A percentile compares a stretch with the other conserved stretches of the same genome.
Evolutionary conservation across 2,113 vertebrate species (phyloP).

Genomic region (Laterallus jamaicensis): DNA sequence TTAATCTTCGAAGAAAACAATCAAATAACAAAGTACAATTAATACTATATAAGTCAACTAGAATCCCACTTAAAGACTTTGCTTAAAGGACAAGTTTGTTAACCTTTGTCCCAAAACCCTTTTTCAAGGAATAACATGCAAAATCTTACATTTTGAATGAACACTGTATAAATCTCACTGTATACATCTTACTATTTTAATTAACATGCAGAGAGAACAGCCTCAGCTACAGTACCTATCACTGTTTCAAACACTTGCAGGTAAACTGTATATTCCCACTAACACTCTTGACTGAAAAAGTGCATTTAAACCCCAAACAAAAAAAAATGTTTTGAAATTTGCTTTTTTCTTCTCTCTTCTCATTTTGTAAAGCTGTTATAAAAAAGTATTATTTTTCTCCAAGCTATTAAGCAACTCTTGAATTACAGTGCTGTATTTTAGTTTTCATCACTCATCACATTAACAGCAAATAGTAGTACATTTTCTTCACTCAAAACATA

Average conservation of each 20-base stretch:
- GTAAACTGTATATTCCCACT: neutral
- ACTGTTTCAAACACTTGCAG: neutral
- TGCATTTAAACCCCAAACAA: neutral
- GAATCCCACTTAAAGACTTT: neutral
- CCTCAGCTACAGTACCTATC: neutral
- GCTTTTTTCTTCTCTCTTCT: neutral
- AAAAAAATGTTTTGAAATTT: neutral
- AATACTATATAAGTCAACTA: neutral
- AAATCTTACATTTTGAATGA: neutral
- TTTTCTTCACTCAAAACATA: conserved; percentile 73
- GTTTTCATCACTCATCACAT: neutral
- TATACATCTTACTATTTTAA: neutral
- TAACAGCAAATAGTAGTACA: conserved; percentile 36
- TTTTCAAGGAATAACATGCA: neutral
- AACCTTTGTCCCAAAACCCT: neutral
- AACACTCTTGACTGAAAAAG: neutral
- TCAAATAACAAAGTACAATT: neutral
- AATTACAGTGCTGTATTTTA: neutral
- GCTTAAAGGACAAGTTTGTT: neutral
- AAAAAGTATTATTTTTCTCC: neutral
- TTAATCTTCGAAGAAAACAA: neutral
- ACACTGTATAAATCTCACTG: neutral
- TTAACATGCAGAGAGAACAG: neutral
- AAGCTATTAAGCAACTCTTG: conserved; percentile 31
- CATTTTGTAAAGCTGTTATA: neutral